Evolutionary conservation across 2,888 invertebrate genomes (phyloP), one percentile per base, ranked within the genome.

Genomic region (Acleris sparsana): DNA sequence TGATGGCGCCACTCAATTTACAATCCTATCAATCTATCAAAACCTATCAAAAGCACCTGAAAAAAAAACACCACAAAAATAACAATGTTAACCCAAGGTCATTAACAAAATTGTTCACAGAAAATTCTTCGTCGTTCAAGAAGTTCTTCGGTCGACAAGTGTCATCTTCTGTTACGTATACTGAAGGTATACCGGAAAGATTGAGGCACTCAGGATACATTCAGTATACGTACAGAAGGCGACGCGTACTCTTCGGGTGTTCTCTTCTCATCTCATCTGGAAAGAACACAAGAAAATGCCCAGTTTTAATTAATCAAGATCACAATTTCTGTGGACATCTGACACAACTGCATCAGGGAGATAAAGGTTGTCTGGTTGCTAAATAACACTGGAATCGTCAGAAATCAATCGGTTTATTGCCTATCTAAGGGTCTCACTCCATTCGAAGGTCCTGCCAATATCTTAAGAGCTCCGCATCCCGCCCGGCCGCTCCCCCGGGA

Each of bases 171-270:
- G 97, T 97, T 98, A 98, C 98, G 98, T 98, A 98, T 98, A 98
- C 97, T 97, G 97, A 98, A 98, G 97, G 98, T 98, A 98, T 98
- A 98, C 98, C 98, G 97, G 98, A 98, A 96, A 97, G 95, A 92
- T 90, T 92, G 95, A 95, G 94, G 96, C 97, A 97, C 97, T 98
- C 98, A 98, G 98, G 98, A 98, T 98, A 98, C 98, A 98, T 98
- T 98, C 97, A 98, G 98, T 98, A 98, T 98, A 98, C 98, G 98
- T 98, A 96, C 97, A 97, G 97, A 98, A 97, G 96, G 97, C 96
- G 93, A 93, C 94, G 94, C 94, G 88, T 85, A 82, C 70, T 91
- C 94, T 93, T 91, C 93, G 13, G 57, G 18, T 22, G 82, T 86
- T 82, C 83, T 75, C 66, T 69, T 82, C 79, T 77, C 70, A 70